A percentile compares a stretch with the other conserved stretches of the same genome.
These are phyloP conservation scores for Hirudinaria manillensis DNA, from an alignment of 2,888 invertebrate species.

Conservation along the genomic window DNA sequence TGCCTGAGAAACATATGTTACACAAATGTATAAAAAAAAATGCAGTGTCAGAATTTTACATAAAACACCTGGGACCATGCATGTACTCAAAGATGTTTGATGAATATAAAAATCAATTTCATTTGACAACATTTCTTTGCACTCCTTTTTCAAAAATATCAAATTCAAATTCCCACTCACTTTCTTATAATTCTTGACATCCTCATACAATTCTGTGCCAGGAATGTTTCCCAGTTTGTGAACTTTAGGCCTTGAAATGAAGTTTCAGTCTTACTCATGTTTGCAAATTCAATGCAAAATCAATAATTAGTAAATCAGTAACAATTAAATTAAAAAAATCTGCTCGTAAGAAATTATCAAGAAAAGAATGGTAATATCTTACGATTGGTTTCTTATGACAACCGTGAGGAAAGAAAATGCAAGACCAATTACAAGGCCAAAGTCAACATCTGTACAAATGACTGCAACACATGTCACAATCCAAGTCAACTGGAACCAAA, in stretches of 20 bases:
- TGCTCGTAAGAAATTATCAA: too few species aligned
- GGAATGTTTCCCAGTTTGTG: conserved; percentile 21
- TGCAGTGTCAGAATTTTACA: neutral
- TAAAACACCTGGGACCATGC: neutral
- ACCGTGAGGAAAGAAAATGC: conserved; percentile 33
- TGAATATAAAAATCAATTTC: neutral
- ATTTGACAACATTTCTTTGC: neutral
- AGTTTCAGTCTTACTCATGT: neutral
- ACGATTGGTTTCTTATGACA: conserved; percentile 33
- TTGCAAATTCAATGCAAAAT: too few species aligned
- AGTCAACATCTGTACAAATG: conserved; percentile 33
- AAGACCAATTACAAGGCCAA: conserved; percentile 34
- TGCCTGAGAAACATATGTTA: too few species aligned
- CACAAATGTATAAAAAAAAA: conserved; percentile 40
- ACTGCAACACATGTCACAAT: conserved; percentile 34
- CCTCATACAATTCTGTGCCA: conserved; percentile 27
- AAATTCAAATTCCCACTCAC: neutral
- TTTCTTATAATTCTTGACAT: conserved; percentile 9
- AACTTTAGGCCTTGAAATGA: conserved; percentile 10
- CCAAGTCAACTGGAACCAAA: conserved; percentile 32
- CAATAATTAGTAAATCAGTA: too few species aligned
- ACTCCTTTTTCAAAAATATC: neutral
- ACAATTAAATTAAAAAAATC: too few species aligned
- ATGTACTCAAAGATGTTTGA: conserved; percentile 2
- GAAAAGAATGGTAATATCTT: too few species aligned